Evolutionary conservation across 2,888 invertebrate species (phyloP).

Genomic region (Balanococcus diminutus): DNA sequence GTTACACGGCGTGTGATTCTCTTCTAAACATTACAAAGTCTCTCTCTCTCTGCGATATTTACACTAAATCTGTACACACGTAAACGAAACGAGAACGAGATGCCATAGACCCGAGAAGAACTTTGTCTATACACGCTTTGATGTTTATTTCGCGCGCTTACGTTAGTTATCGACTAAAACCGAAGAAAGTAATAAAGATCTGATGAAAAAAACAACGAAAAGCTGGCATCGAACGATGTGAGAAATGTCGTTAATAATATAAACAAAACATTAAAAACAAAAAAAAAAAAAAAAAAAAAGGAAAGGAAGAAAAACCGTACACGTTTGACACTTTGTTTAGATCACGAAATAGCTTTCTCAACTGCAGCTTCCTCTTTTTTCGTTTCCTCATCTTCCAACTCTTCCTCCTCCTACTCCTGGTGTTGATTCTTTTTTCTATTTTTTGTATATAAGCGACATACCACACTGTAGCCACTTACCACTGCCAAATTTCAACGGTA

Average conservation of each 20-base stretch:
- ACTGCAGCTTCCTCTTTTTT: neutral
- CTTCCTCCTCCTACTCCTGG: neutral
- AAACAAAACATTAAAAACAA: slow-evolving; percentile 38
- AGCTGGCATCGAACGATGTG: slow-evolving; percentile 48
- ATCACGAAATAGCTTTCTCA: neutral
- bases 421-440: neutral
- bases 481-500: neutral
- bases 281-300: neutral
- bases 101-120: neutral
- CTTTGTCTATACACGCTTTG: neutral
- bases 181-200: neutral
- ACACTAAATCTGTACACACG: neutral
- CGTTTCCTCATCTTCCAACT: neutral
- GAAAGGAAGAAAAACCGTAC: neutral
- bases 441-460: neutral
- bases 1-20: neutral
- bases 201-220: neutral
- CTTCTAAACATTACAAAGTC: neutral
- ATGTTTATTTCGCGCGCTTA: slow-evolving; percentile 10
- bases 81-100: neutral
- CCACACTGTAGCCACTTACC: slow-evolving; percentile 12
- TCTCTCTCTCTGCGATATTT: neutral
- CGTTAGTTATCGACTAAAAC: neutral
- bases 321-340: slow-evolving; percentile 53
- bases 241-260: slow-evolving; percentile 51